These are phyloP conservation scores for Panonychus citri DNA, from an alignment of 1,140 invertebrate species.

Conservation along the genomic window DNA sequence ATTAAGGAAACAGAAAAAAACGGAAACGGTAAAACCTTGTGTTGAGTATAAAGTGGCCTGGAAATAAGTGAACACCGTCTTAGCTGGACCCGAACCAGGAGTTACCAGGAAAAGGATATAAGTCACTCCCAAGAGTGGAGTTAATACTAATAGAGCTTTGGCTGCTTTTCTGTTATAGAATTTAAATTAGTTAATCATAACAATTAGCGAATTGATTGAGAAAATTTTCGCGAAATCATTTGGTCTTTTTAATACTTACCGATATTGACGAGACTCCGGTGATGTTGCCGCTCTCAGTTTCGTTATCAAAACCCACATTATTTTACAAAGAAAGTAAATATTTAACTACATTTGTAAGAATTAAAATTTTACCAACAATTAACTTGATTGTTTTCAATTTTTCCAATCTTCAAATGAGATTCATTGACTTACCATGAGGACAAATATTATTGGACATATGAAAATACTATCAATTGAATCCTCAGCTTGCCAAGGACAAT, in stretches of 20 bases:
- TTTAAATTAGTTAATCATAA: too few relatives aligned
- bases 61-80: conserved; percentile 10
- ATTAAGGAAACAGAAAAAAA: conserved; percentile 67
- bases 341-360: conserved; percentile 43
- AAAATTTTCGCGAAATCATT: neutral
- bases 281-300: conserved; percentile 69
- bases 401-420: too few relatives aligned
- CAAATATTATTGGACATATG: neutral
- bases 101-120: conserved; percentile 54
- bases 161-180: conserved; percentile 48
- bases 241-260: conserved; percentile 25
- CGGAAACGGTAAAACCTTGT: conserved; percentile 52
- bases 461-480: neutral
- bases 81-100: conserved; percentile 23
- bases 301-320: conserved; percentile 84
- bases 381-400: neutral
- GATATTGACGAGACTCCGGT: conserved; percentile 56
- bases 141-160: conserved; percentile 61
- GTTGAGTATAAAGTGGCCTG: conserved; percentile 18
- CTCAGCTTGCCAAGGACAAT: neutral
- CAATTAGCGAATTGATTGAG: too few relatives aligned
- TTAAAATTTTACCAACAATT: neutral
- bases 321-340: conserved; percentile 58
- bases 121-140: conserved; percentile 65
- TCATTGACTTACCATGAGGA: neutral